Percentiles rank a stretch among this genome's conserved stretches.
These are phyloP conservation scores for Neoniphon sammara DNA, from an alignment of 2,797 vertebrate species.

Conservation along the genomic window DNA sequence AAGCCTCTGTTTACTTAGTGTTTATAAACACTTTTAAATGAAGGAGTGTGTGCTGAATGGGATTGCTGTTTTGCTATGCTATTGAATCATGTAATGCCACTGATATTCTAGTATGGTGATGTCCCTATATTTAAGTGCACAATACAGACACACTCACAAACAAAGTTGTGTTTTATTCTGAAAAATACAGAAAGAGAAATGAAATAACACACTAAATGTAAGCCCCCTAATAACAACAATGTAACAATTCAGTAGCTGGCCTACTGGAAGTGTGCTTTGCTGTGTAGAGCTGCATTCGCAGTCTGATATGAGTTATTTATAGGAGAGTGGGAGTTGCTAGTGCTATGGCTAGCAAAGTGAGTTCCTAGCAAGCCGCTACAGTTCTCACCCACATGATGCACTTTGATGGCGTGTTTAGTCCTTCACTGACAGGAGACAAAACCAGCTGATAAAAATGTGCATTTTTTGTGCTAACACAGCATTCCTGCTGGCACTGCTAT, in stretches of 20 bases:
- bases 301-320: slow-evolving; percentile 65
- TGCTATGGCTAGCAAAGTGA: slow-evolving; percentile 15
- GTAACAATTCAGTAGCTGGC: not conserved
- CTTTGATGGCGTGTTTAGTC: slow-evolving; percentile 19
- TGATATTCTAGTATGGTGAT: no score
- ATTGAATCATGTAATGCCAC: no score
- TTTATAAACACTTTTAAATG: no score
- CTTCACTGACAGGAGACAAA: slow-evolving; percentile 10
- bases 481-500: not conserved
- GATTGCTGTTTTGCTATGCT: no score
- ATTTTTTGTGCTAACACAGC: not conserved
- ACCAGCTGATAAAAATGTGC: slow-evolving; percentile 1
- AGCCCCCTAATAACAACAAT: not conserved
- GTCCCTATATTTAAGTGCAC: no score
- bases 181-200: not conserved
- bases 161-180: not conserved
- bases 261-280: slow-evolving; percentile 35
- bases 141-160: not conserved
- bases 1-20: no score
- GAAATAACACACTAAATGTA: not conserved
- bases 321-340: slow-evolving; percentile 62
- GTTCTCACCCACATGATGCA: slow-evolving; percentile 49
- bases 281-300: slow-evolving; percentile 20
- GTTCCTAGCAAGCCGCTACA: slow-evolving; percentile 39
- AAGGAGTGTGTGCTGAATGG: no score